These are phyloP conservation scores for Philereme transversata DNA, from an alignment of 2,888 invertebrate genomes.

Conservation along the genomic window DNA sequence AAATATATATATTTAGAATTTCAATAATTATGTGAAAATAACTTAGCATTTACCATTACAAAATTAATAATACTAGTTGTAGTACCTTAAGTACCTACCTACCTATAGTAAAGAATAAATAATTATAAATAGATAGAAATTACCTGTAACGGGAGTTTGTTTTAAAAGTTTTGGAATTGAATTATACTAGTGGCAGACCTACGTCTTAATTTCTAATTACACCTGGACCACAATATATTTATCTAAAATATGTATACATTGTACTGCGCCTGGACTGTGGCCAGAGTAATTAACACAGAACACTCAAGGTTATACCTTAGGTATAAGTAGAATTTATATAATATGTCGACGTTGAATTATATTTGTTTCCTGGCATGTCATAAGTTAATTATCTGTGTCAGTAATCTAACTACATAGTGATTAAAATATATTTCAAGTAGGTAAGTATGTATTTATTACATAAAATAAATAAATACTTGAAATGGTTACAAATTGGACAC, in stretches of 20 bases:
- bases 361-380: conserved; percentile 1
- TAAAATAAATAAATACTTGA: conserved; percentile 38
- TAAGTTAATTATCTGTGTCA: conserved; percentile 13
- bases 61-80: too few relatives aligned
- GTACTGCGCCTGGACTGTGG: conserved; percentile 34
- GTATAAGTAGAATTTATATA: background rate
- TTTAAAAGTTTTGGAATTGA: too few relatives aligned
- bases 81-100: too few relatives aligned
- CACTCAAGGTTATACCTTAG: conserved; percentile 11
- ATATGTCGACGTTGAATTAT: conserved; percentile 2
- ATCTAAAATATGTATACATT: too few relatives aligned
- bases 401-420: conserved; percentile 29
- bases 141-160: too few relatives aligned
- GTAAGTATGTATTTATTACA: conserved; percentile 8
- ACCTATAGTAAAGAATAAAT: too few relatives aligned
- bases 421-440: conserved; percentile 26
- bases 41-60: too few relatives aligned
- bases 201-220: conserved; percentile 27
- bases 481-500: conserved; percentile 40
- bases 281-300: conserved; percentile 31
- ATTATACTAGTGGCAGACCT: conserved; percentile 8
- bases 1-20: too few relatives aligned
- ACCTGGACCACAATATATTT: too few relatives aligned
- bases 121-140: too few relatives aligned
- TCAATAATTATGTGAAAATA: too few relatives aligned